phyloP scores from a whole-genome alignment of 2,113 vertebrate species.

The Piprites chloris region DNA sequence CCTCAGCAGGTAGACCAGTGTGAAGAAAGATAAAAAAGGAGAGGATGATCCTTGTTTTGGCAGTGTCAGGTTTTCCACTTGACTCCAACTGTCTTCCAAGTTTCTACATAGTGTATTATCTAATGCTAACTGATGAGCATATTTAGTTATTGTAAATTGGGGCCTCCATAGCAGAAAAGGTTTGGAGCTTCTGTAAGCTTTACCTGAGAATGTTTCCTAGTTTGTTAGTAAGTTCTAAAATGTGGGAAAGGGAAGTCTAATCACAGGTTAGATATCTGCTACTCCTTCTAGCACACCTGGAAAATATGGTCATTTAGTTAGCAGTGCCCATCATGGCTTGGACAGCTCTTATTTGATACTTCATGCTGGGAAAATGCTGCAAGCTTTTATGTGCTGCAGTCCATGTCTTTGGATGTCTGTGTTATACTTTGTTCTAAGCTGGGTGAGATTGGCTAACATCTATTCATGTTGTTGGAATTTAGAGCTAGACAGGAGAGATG shows the following conservation, averaged over 20 bases:
- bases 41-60: background rate
- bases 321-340: background rate
- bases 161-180: background rate
- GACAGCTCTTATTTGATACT: background rate
- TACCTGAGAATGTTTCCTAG: background rate
- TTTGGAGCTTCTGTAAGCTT: background rate
- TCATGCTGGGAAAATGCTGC: background rate
- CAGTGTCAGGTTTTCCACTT: background rate
- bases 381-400: background rate
- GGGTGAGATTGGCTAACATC: background rate
- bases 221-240: background rate
- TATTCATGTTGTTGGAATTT: conserved; percentile 42
- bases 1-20: background rate
- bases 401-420: background rate
- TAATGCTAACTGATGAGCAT: background rate
- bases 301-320: background rate
- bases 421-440: background rate
- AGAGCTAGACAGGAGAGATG: conserved; percentile 76
- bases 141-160: background rate
- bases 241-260: background rate
- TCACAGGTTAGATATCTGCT: background rate
- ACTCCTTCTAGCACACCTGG: background rate
- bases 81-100: background rate
- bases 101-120: background rate
- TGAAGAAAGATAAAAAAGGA: background rate